phyloP scores from a whole-genome alignment of 2,113 vertebrate genomes.

The Chrysochloris asiatica region DNA sequence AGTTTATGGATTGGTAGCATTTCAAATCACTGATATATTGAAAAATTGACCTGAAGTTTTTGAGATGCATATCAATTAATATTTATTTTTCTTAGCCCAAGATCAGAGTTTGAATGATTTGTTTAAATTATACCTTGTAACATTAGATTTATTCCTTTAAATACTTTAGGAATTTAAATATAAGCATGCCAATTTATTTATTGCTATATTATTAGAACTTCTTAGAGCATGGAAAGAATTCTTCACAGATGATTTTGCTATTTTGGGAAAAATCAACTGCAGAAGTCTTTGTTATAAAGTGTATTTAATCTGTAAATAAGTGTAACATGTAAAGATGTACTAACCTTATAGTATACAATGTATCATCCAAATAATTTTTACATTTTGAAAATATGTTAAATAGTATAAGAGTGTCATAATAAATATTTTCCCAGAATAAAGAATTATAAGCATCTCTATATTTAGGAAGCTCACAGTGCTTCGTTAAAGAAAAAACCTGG shows the following conservation, averaged over 20 bases:
- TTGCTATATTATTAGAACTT: conserved; percentile 81
- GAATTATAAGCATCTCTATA: conserved; percentile 44
- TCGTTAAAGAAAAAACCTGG: conserved; percentile 57
- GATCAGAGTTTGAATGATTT: conserved; percentile 67
- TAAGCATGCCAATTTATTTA: conserved; percentile 85
- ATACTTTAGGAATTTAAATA: conserved; percentile 79
- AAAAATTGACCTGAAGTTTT: conserved; percentile 77
- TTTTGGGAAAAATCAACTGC: conserved; percentile 77
- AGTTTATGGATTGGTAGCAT: conserved; percentile 80
- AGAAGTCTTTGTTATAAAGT: conserved; percentile 50
- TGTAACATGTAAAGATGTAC: conserved; percentile 45
- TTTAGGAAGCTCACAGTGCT: conserved; percentile 39
- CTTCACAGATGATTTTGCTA: conserved; percentile 77
- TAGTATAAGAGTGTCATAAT: conserved; percentile 4
- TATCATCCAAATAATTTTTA: conserved; percentile 57
- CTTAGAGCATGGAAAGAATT: conserved; percentile 86
- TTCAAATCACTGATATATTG: conserved; percentile 71
- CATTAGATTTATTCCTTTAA: conserved; percentile 72
- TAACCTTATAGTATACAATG: conserved; percentile 45
- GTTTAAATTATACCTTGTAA: conserved; percentile 74
- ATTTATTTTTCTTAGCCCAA: conserved; percentile 70
- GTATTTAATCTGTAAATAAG: conserved; percentile 52
- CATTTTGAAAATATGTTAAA: conserved; percentile 49
- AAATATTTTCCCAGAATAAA: conserved; percentile 49
- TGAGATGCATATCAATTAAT: conserved; percentile 84